Base-by-base conservation (phyloP, 2,888 invertebrate genomes). In the Merodon equestris region DNA sequence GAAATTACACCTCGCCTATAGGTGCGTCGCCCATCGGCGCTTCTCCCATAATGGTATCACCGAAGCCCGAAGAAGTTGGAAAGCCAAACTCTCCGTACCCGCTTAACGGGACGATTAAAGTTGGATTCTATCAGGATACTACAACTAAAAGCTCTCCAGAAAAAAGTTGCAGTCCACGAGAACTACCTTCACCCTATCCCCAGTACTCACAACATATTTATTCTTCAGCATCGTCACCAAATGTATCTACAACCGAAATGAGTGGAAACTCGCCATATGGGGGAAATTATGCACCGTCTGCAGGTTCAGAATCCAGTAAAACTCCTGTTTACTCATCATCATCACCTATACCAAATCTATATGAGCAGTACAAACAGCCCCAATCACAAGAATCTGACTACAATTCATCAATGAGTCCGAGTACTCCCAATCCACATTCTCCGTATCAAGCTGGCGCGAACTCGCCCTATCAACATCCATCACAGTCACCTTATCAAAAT, bases 41-140 rank as follows among this genome's bases (percentile, higher is more conserved):
- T n/a, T 94, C 94, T 0, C 94, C 94, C 0, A 91, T 91, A 0
- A 91, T 91, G 82, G 94, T 93, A 18, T 95, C 95, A 0, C 95
- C 95, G 0, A 91, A 93, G 81, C 93, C 93, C 0, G 94, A 94
- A 50, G 88, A 88, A 9, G 86, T 87, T 27, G 92, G 92, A 83
- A 92, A 92, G 82, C 91, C 92, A n/a, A 91, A 93, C 5, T 90
- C 91, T 0, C 88, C 88, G 0, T 93, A 94, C 85, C 93, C 94
- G 0, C 91, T 94, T n/a, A 95, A 95, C 84, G 95, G 95, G 0
- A 93, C 95, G 3, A 94, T 96, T 4, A 91, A 96, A 83, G 96
- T 95, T 38, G 96, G 96, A 2, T 96, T 96, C 87, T 96, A 96
- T 88, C 96, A 96, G 87, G 96, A 96, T 83, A 93, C 94, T n/a